Percentiles rank a stretch among this genome's conserved stretches.
Evolutionary conservation across 2,797 vertebrate species (phyloP).

Genomic region (Thaleichthys pacificus): DNA sequence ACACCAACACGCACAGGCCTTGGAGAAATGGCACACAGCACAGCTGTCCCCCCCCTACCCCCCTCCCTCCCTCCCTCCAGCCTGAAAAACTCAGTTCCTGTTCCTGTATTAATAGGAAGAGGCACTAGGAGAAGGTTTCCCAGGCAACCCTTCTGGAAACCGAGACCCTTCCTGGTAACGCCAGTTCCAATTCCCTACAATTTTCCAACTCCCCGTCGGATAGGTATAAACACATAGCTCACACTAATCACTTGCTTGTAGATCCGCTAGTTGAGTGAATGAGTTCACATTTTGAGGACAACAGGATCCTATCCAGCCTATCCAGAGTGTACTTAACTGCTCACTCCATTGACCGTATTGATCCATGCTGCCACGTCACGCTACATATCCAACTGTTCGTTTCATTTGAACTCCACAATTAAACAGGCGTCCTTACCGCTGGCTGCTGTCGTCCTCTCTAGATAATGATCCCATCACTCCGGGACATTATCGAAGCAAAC

Average conservation of each 20-base stretch:
- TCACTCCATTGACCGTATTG: background rate
- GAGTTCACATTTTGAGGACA: too few relatives aligned
- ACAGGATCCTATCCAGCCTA: too few relatives aligned
- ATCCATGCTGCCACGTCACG: background rate
- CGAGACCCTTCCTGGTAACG: too few relatives aligned
- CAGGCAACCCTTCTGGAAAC: background rate
- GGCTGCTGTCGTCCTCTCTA: background rate
- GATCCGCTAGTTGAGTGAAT: too few relatives aligned
- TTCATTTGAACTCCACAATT: background rate
- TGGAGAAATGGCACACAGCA: background rate
- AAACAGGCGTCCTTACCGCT: background rate
- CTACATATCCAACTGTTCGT: background rate
- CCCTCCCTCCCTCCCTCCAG: background rate
- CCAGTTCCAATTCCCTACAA: too few relatives aligned
- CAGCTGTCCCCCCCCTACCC: background rate
- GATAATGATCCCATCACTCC: background rate
- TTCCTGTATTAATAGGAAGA: background rate
- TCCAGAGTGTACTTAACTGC: too few relatives aligned
- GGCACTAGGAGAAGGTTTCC: background rate
- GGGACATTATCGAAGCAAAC: too few relatives aligned
- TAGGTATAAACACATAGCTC: too few relatives aligned
- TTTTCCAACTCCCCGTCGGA: too few relatives aligned
- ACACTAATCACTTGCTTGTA: too few relatives aligned
- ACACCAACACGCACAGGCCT: background rate
- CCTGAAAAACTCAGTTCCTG: too few relatives aligned